Base-by-base conservation (phyloP, 2,888 invertebrate species). In the Dicranocentrus wangi region DNA sequence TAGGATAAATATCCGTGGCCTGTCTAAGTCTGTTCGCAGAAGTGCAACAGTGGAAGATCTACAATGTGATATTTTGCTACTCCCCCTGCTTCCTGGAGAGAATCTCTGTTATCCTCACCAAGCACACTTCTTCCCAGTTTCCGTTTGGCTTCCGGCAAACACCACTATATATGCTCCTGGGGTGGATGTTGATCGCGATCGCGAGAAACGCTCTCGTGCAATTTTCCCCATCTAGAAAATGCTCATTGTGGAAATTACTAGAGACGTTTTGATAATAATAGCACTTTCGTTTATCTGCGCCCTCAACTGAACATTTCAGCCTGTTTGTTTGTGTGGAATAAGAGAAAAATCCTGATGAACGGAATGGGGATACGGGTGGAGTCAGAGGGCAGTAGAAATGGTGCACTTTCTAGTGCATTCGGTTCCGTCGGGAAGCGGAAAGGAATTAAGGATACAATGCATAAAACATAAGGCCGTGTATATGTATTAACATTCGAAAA, bases 141-240 rank as follows among this genome's bases (percentile, higher is more conserved):
- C 79, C 72, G 70, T 79, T 65, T 79, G 23, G 79, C 72, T 79
- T 79, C 79, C 79, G 79, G 79, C 79, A 72, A 66, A 58, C 71
- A 58, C 65, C 15, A 17, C 42, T 43, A 61, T 27, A 42, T 25
- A 47, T n/a, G n/a, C n/a, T n/a, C n/a, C 65, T 19, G 43, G 42
- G 55, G 1, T 47, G 39, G 76, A 68, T 76, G 68, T 61, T 78
- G 70, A 77, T 77, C 51, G n/a, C n/a, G n/a, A 70, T 70, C 43
- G 70, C 43, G 70, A 70, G 78, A 39, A 65, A 76, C 60, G 28
- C 32, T 60, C 23, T 21, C 23, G 39, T 47, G 32, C 15, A 19
- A 25, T 51, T 78, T 71, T 60, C n/a, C n/a, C 32, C 63, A 42
- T 65, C 39, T n/a, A n/a, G n/a, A n/a, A n/a, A n/a, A 39, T 43